phyloP scores from a whole-genome alignment of 2,797 vertebrate genomes.

The Sebastes baramenuke region DNA sequence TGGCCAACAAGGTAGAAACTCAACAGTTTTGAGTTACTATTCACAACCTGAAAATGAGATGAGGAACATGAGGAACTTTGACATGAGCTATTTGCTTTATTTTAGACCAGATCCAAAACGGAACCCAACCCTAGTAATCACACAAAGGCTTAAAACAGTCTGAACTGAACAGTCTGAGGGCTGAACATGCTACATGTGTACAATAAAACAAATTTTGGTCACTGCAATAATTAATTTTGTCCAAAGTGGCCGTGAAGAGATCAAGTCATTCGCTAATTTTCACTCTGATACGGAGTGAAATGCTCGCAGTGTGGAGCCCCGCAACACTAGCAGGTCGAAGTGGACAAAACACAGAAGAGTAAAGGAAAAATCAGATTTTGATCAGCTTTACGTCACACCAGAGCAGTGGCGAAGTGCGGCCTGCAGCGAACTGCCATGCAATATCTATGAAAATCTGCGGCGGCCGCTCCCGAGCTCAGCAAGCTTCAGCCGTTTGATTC shows the following conservation, averaged over 20 bases:
- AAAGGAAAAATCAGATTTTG: background rate
- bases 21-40: background rate
- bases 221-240: background rate
- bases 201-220: background rate
- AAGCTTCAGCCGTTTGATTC: no score
- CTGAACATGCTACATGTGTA: background rate
- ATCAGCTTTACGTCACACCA: no score
- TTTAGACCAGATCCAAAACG: background rate
- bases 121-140: background rate
- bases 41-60: background rate
- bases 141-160: background rate
- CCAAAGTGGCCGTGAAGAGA: background rate
- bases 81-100: background rate
- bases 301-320: background rate
- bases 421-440: no score
- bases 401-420: no score
- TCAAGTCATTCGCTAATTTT: background rate
- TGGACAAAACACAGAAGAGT: background rate
- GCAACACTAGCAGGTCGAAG: background rate
- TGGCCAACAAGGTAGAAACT: background rate
- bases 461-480: no score
- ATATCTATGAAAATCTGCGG: no score
- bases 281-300: background rate
- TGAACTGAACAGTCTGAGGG: background rate
- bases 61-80: background rate